A percentile compares a stretch with the other conserved stretches of the same genome.
phyloP scores from a whole-genome alignment of 2,888 invertebrate genomes.

The Fragum fragum region DNA sequence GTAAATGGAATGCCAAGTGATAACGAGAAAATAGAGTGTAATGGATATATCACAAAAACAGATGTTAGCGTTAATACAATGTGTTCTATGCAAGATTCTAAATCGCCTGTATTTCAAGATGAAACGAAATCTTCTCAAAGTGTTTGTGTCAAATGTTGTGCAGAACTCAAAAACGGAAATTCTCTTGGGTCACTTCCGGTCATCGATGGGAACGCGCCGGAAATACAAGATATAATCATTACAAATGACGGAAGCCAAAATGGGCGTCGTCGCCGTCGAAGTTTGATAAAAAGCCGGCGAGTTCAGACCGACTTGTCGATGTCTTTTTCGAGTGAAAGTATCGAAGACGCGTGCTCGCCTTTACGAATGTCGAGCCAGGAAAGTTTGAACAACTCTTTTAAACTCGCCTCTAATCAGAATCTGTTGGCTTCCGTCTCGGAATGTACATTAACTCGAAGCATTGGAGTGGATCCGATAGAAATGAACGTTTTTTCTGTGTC shows the following conservation, averaged over 20 bases:
- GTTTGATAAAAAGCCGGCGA: conserved; percentile 68
- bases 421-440: conserved; percentile 51
- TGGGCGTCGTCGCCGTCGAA: conserved; percentile 57
- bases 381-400: conserved; percentile 59
- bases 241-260: conserved; percentile 60
- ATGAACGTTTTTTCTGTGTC: conserved; percentile 38
- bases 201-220: conserved; percentile 64
- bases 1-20: conserved; percentile 36
- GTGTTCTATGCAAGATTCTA: conserved; percentile 51
- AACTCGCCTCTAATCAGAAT: conserved; percentile 47
- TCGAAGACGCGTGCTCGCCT: conserved; percentile 52
- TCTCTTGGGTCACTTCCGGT: conserved; percentile 62
- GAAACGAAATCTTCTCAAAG: conserved; percentile 57
- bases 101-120: conserved; percentile 1
- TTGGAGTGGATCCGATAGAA: conserved; percentile 63
- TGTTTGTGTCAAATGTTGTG: conserved; percentile 71
- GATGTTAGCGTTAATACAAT: conserved; percentile 68
- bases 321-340: conserved; percentile 59
- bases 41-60: conserved; percentile 46
- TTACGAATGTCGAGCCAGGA: conserved; percentile 62
- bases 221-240: conserved; percentile 70
- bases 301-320: conserved; percentile 70
- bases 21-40: conserved; percentile 31
- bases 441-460: conserved; percentile 57
- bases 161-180: conserved; percentile 66